phyloP scores from a whole-genome alignment of 2,797 vertebrate genomes.

The Microhierax caerulescens region DNA sequence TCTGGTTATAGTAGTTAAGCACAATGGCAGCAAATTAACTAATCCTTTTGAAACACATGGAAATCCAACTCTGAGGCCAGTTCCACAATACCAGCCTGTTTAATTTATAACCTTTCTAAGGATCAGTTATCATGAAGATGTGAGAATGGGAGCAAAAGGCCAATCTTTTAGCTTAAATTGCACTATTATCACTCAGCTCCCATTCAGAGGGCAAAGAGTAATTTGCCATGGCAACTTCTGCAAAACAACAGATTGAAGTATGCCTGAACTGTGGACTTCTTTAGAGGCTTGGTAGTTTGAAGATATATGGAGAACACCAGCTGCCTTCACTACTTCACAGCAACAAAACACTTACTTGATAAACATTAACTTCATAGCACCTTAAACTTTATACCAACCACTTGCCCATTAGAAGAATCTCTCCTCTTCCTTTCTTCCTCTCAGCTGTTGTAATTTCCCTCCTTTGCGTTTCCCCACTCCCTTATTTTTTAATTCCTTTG shows the following conservation, averaged over 20 bases:
- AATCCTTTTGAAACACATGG: not conserved
- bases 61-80: not conserved
- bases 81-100: not conserved
- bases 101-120: conserved; percentile 67
- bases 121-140: conserved; percentile 39
- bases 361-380: conserved; percentile 27
- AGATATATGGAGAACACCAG: not conserved
- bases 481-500: not conserved
- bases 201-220: conserved; percentile 55
- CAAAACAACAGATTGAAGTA: conserved; percentile 33
- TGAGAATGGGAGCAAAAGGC: conserved; percentile 58
- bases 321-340: not conserved
- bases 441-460: not conserved
- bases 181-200: conserved; percentile 49
- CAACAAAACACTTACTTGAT: not conserved
- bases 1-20: not conserved
- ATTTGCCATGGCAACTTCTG: conserved; percentile 45
- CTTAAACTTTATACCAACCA: not conserved
- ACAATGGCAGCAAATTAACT: not conserved
- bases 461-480: not conserved
- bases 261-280: conserved; percentile 58
- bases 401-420: not conserved
- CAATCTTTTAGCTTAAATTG: conserved; percentile 63
- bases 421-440: not conserved
- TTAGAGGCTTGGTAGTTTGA: not conserved